Evolutionary conservation across 1,140 invertebrate genomes (phyloP).

Genomic region (Papilio polytes): DNA sequence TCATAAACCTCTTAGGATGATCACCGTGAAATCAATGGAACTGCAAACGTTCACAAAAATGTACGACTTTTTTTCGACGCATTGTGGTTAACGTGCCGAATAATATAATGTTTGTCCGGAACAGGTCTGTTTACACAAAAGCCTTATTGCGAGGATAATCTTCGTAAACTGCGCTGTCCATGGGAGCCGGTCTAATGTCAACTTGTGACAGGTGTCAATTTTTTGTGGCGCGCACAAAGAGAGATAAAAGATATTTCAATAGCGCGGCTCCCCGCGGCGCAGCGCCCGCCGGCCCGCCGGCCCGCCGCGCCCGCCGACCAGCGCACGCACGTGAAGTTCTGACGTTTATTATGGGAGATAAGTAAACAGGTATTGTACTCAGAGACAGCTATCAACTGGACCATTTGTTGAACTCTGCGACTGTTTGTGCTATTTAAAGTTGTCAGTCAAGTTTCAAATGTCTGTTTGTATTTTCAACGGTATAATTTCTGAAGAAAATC

Average conservation of each 20-base stretch:
- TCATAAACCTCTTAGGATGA: not conserved
- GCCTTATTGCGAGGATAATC: slow-evolving; percentile 56
- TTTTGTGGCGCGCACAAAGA: slow-evolving; percentile 61
- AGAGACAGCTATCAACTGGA: slow-evolving; percentile 42
- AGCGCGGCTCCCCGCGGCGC: slow-evolving; percentile 64
- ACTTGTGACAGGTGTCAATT: slow-evolving; percentile 77
- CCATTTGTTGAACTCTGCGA: slow-evolving; percentile 21
- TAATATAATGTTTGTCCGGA: slow-evolving; percentile 51
- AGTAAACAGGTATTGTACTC: slow-evolving; percentile 57
- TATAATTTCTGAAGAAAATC: too few relatives aligned
- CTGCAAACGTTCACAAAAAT: slow-evolving; percentile 11
- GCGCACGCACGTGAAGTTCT: slow-evolving; percentile 54
- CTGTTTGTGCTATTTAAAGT: slow-evolving; percentile 6
- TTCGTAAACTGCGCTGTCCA: slow-evolving; percentile 54
- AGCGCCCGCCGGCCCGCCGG: slow-evolving; percentile 48
- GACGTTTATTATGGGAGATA: slow-evolving; percentile 63
- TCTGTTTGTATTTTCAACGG: too few relatives aligned
- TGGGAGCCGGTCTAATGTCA: slow-evolving; percentile 56
- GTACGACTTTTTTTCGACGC: not conserved
- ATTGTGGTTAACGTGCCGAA: slow-evolving; percentile 24
- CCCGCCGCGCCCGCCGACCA: slow-evolving; percentile 50
- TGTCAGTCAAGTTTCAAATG: slow-evolving; percentile 5
- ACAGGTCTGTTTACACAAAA: slow-evolving; percentile 59
- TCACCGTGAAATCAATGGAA: not conserved
- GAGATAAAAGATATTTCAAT: slow-evolving; percentile 71